Evolutionary conservation across 2,888 invertebrate genomes (phyloP).

Genomic region (Spicauda simplicius): DNA sequence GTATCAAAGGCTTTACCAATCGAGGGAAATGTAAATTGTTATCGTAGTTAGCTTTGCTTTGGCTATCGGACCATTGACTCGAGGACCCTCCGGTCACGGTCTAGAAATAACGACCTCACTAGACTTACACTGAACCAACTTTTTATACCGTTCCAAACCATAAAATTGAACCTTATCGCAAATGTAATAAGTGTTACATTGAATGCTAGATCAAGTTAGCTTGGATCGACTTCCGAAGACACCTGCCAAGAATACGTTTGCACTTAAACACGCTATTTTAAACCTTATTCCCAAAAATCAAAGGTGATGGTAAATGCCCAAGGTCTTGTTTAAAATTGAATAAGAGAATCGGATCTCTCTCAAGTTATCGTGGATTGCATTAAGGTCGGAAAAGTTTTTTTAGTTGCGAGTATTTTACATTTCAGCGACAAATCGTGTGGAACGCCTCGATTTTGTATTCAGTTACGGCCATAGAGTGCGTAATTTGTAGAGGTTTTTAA

Average conservation of each 20-base stretch:
- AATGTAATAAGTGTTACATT: conserved; percentile 2
- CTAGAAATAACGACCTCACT: conserved; percentile 45
- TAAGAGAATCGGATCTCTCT: conserved; percentile 55
- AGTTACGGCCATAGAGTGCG: conserved; percentile 7
- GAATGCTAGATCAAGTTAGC: conserved; percentile 23
- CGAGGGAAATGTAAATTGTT: conserved; percentile 11
- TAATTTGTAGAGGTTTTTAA: conserved; percentile 9
- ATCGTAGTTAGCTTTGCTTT: conserved; percentile 24
- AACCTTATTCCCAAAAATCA: conserved; percentile 39
- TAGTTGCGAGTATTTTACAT: conserved; percentile 56
- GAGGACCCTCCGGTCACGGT: conserved; percentile 33
- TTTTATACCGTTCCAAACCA: neutral
- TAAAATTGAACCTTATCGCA: conserved; percentile 11
- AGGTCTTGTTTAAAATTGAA: conserved; percentile 52
- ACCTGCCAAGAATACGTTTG: conserved; percentile 23
- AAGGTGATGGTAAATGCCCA: conserved; percentile 38
- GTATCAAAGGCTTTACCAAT: conserved; percentile 7
- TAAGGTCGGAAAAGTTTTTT: conserved; percentile 46
- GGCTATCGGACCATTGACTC: conserved; percentile 19
- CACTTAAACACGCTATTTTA: conserved; percentile 35
- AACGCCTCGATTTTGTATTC: conserved; percentile 46
- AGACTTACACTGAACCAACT: conserved; percentile 11
- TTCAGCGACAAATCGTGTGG: conserved; percentile 59
- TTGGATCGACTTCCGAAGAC: conserved; percentile 31
- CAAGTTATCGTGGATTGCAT: conserved; percentile 59